Conservation (phyloP, 2,888 invertebrate species). For the Eurytoma californica region DNA sequence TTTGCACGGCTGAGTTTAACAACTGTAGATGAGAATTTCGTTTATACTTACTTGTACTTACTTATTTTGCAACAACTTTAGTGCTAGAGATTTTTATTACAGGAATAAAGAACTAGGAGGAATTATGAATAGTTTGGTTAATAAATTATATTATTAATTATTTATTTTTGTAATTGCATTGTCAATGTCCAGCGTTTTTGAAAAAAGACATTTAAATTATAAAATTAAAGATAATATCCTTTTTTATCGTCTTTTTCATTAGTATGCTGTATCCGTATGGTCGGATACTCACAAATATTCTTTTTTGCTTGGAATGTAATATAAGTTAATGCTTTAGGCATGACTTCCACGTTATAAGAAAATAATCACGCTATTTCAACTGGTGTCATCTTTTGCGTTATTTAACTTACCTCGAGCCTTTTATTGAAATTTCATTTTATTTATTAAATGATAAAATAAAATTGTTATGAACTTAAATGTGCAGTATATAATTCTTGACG, state of each 20-base stretch:
- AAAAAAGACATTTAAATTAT: not conserved
- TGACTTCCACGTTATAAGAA: constrained; percentile 9
- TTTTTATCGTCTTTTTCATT: constrained; percentile 1
- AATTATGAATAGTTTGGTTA: constrained; percentile 6
- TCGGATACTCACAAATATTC: constrained; percentile 10
- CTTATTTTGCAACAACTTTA: no score
- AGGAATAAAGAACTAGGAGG: not conserved
- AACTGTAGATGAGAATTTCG: constrained; percentile 20
- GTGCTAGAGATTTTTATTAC: constrained; percentile 4
- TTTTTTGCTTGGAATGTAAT: constrained; percentile 37
- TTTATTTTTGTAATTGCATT: constrained; percentile 23
- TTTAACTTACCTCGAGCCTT: not conserved
- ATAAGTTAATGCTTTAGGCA: constrained; percentile 27
- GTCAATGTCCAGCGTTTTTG: not conserved
- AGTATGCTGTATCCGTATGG: not conserved
- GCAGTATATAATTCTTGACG: constrained; percentile 14
- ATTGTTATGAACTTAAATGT: constrained; percentile 41
- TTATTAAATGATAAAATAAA: constrained; percentile 45
- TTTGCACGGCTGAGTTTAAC: constrained; percentile 20
- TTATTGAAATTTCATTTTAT: constrained; percentile 29
- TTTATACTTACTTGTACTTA: not conserved
- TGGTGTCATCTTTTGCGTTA: not conserved
- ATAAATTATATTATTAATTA: not conserved
- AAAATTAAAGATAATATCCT: constrained; percentile 3
- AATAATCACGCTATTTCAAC: constrained; percentile 15